Base-by-base conservation (phyloP, 2,113 vertebrate species). In the Salvator merianae region DNA sequence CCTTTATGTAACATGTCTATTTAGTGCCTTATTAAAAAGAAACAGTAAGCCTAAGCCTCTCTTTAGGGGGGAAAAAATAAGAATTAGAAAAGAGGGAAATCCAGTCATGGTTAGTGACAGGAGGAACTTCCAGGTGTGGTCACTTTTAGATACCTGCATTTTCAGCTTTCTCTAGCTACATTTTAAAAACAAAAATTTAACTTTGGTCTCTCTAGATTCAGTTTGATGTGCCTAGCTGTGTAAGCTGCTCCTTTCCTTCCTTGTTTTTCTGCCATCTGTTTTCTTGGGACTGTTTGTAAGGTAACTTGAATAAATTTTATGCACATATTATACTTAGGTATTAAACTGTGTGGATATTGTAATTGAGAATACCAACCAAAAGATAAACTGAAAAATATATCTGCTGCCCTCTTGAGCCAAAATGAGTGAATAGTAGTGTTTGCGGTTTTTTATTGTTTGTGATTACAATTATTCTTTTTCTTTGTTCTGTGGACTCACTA, bases 1-100 rank as follows among this genome's bases (percentile, higher is more conserved):
- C 93, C 92, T 95, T 93, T 92, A 86, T 83, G 93, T 88, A 91
- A 89, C 88, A 74, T 85, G 79, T 94, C 94, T 92, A 93, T 94
- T 94, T 92, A 95, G 95, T 96, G 96, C 96, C 96, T 96, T 96
- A 95, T 90, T 84, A 85, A 73, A 68, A 93, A 90, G 89, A 89
- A 92, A 86, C 28, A 10, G 87, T 72, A 43, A 91, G 62, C 88
- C 92, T 91, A n/a, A n/a, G n/a, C n/a, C 82, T 84, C 70, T 66
- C 86, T 83, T 34, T 28, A 71, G 43, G 43, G 43, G 43, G 5
- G 9, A 69, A 69, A 55, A 69, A 53, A 70, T 13, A 59, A 36
- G n/a, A 62, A 28, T 36, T 36, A 9, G 13, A 55, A 50, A 59
- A 43, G 47, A 47, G 91, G 82, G 26, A 79, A 73, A 85, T 79